Conservation (phyloP, 2,113 vertebrate genomes). For the Dermatemys mawii region DNA sequence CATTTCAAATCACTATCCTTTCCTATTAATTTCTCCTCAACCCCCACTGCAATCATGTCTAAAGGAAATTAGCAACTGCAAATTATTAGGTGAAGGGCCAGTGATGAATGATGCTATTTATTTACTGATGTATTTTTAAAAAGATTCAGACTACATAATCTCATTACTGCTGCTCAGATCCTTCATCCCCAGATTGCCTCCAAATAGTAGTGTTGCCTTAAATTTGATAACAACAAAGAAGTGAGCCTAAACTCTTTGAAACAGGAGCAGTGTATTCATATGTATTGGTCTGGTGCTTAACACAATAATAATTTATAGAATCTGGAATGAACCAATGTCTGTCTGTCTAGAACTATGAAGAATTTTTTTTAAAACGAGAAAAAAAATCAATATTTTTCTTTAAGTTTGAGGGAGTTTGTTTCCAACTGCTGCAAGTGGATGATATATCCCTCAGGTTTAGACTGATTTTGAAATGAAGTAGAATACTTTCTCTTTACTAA, state of each 20-base stretch:
- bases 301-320: neutral
- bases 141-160: neutral
- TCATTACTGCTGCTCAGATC: neutral
- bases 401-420: neutral
- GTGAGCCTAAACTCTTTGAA: neutral
- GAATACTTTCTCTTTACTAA: neutral
- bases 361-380: neutral
- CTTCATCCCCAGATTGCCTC: neutral
- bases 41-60: neutral
- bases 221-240: neutral
- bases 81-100: neutral
- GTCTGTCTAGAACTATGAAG: neutral
- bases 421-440: neutral
- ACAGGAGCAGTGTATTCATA: neutral
- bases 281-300: neutral
- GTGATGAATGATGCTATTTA: neutral
- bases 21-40: neutral
- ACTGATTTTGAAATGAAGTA: constrained; percentile 7
- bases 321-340: neutral
- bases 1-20: neutral
- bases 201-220: neutral
- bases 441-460: neutral
- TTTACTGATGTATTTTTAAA: neutral
- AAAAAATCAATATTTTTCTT: neutral
- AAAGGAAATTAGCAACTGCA: neutral